Base-by-base conservation (phyloP, 2,797 vertebrate genomes). In the Myotis myotis region DNA sequence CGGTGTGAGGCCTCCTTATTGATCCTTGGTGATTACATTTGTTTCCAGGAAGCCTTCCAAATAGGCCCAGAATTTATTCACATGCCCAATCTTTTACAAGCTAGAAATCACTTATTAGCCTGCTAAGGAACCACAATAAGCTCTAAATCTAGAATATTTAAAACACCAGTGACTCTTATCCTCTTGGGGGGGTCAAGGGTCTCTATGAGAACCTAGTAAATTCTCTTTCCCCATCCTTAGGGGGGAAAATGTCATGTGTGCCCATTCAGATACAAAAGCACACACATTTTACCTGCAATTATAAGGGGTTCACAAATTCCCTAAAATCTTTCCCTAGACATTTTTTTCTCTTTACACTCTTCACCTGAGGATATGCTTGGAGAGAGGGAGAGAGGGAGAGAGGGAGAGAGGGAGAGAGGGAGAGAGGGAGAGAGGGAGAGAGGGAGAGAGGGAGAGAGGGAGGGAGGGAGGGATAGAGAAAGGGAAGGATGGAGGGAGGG, bases 281-380 rank as follows among this genome's bases (percentile, higher is more conserved):
- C 16, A 81, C 6, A 75, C 22, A 80, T 80, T 86, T 90, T 66
- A 90, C 8, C 91, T 75, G 38, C 25, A 92, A 85, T 89, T 66
- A 72, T 22, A 71, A 85, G 55, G 22, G n/a, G n/a, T 90, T 90
- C 44, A 91, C 47, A 80, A 95, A 88, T 88, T 57, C 64, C 44
- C 57, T 70, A 85, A 93, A 91, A 78, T 64, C 38, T 95, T 55
- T 74, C 64, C 57, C 55, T 92, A 71, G 25, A 74, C 71, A n/a
- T n/a, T 64, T 64, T 64, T 64, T 64, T 64, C 60, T 64, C 62
- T 64, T 64, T 64, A n/a, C 15, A 64, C 15, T 64, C 62, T 30
- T 64, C 30, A 64, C 28, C 62, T n/a, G 62, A 64, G 15, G 15
- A 64, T 64, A 17, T 64, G 30, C 62, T n/a, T 28, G 28, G 28